Evolutionary conservation across 2,113 vertebrate genomes (phyloP), one percentile per base, ranked within the genome.

Genomic region (Silurus glanis): DNA sequence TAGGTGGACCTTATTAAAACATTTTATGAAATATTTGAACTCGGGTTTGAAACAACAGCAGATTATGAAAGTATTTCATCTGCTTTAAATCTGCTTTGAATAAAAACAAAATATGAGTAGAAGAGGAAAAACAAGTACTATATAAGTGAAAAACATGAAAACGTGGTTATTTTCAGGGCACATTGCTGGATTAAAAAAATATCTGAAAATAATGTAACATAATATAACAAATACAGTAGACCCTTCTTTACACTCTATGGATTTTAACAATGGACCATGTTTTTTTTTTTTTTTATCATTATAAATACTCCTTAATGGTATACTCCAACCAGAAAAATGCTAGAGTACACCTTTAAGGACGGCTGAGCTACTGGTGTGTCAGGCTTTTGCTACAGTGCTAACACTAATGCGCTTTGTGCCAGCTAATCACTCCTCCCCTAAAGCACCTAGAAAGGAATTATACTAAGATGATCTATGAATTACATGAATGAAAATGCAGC

Each of bases 371-470:
- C 19, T 28, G 45, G 1, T 14, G 23, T 47, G 74, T 75, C 28
- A 28, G n/a, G 67, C 51, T 82, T 87, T 67, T 81, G 75, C 47
- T 12, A 51, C 51, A 67, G 49, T 9, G 23, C 79, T 85, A 85
- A 85, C 66, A 56, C 74, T 86, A 86, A 83, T 88, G 81, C 13
- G 25, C 14, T 79, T 51, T 72, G 59, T 3, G 2, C 12, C 62
- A 19, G 80, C 74, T 87, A 86, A 88, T 88, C 83, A 89, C 86
- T 87, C 62, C 74, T 80, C 47, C 19, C 6, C 83, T 83, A 69
- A 86, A 75, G 55, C 71, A 88, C 80, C 74, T 47, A 82, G 53
- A 58, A 3, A 28, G 45, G 75, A 80, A 64, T 88, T 86, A 81
- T 59, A 74, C 23, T 53, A 74, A 85, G 72, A 81, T 58, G 84